Evolutionary conservation across 2,113 vertebrate species (phyloP).

Genomic region (Protomyctophum bolini): DNA sequence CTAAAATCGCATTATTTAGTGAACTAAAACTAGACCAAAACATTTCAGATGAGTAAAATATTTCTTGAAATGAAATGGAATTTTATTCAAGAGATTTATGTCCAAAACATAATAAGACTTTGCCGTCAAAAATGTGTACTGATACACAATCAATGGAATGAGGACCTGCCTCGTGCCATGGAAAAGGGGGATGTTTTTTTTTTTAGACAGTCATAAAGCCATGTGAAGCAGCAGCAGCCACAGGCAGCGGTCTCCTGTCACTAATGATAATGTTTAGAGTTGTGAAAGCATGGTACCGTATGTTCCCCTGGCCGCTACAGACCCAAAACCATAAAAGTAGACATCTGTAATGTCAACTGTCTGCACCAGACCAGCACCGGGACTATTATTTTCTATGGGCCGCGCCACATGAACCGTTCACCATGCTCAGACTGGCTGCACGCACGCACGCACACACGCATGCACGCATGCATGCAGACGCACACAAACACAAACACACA

Average conservation of each 20-base stretch:
- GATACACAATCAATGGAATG: not conserved
- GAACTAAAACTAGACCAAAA: no score
- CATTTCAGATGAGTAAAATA: no score
- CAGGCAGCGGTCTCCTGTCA: slow-evolving; percentile 36
- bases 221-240: slow-evolving; percentile 21
- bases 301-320: slow-evolving; percentile 30
- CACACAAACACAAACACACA: no score
- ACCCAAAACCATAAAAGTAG: slow-evolving; percentile 39
- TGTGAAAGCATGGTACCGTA: slow-evolving; percentile 31
- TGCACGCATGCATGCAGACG: no score
- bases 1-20: no score
- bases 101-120: no score
- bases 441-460: no score
- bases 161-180: not conserved
- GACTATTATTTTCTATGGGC: not conserved
- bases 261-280: slow-evolving; percentile 43
- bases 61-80: no score
- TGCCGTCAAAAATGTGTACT: no score
- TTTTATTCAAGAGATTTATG: no score
- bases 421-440: not conserved
- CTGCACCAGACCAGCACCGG: slow-evolving; percentile 1
- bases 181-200: slow-evolving; percentile 10
- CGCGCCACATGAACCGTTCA: not conserved
- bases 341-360: slow-evolving; percentile 36
- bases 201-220: slow-evolving; percentile 25